These are phyloP conservation scores for Musca vetustissima DNA, from an alignment of 1,140 invertebrate genomes.

Conservation along the genomic window DNA sequence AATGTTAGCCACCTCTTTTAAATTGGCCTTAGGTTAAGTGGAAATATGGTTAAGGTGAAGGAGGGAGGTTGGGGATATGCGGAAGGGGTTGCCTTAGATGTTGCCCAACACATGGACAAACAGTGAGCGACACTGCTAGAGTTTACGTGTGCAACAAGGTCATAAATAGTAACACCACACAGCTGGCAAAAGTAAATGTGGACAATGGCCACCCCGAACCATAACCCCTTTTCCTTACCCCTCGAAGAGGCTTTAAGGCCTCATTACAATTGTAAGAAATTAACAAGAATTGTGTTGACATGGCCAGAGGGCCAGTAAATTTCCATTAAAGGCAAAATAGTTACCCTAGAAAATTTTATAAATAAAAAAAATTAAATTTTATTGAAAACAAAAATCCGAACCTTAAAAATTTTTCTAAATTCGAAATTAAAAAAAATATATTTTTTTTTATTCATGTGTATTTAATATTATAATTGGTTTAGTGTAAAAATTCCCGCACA, in stretches of 20 bases:
- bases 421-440: background rate
- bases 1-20: background rate
- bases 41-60: too few relatives aligned
- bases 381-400: too few relatives aligned
- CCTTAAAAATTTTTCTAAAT: background rate
- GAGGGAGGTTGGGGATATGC: too few relatives aligned
- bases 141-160: slow-evolving; percentile 31
- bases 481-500: background rate
- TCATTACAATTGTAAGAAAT: slow-evolving; percentile 25
- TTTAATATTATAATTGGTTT: slow-evolving; percentile 19
- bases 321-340: too few relatives aligned
- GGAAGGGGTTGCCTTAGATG: too few relatives aligned
- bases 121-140: background rate
- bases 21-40: slow-evolving; percentile 11
- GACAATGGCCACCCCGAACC: too few relatives aligned
- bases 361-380: too few relatives aligned
- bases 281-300: slow-evolving; percentile 30
- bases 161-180: slow-evolving; percentile 22
- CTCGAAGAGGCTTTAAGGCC: background rate
- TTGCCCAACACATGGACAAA: too few relatives aligned
- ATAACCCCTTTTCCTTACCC: too few relatives aligned
- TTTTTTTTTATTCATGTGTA: background rate
- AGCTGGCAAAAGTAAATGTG: too few relatives aligned
- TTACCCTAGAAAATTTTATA: too few relatives aligned
- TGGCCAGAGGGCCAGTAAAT: background rate